Percentiles rank a stretch among this genome's conserved stretches.
phyloP scores from a whole-genome alignment of 2,888 invertebrate species.

The Thelaira solivaga region DNA sequence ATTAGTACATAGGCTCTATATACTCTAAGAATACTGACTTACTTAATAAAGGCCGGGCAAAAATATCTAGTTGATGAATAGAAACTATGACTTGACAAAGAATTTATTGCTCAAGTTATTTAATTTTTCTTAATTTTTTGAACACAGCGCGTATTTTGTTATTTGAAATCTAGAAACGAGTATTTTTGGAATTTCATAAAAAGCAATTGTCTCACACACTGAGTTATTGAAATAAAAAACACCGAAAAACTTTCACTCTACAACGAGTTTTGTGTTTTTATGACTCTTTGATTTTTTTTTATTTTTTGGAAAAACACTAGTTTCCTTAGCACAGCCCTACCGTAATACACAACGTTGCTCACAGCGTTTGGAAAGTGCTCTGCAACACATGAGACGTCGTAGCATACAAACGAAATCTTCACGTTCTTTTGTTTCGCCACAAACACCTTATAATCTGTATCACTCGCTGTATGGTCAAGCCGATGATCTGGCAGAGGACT shows the following conservation, averaged over 20 bases:
- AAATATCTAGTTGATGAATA: no score
- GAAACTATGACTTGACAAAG: no score
- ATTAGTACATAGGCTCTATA: no score
- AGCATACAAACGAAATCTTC: conserved; percentile 70
- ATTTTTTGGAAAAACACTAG: conserved; percentile 34
- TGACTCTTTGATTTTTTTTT: neutral
- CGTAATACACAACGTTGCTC: conserved; percentile 80
- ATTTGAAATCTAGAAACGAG: no score
- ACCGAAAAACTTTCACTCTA: neutral
- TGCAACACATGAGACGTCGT: conserved; percentile 80
- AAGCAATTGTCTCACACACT: no score
- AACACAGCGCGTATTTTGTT: no score
- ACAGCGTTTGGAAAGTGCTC: conserved; percentile 82
- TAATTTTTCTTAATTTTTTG: no score
- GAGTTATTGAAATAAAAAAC: no score
- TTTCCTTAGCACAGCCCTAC: conserved; percentile 66
- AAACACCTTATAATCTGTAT: conserved; percentile 74
- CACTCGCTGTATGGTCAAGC: conserved; percentile 72
- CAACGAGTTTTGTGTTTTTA: neutral
- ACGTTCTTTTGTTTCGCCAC: conserved; percentile 68
- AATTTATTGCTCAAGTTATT: no score
- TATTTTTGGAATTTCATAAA: no score
- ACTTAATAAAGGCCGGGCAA: no score
- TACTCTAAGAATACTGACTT: no score
- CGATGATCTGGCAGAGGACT: conserved; percentile 67